Conservation (phyloP, 2,888 invertebrate species). For the Cataglyphis albicans region DNA sequence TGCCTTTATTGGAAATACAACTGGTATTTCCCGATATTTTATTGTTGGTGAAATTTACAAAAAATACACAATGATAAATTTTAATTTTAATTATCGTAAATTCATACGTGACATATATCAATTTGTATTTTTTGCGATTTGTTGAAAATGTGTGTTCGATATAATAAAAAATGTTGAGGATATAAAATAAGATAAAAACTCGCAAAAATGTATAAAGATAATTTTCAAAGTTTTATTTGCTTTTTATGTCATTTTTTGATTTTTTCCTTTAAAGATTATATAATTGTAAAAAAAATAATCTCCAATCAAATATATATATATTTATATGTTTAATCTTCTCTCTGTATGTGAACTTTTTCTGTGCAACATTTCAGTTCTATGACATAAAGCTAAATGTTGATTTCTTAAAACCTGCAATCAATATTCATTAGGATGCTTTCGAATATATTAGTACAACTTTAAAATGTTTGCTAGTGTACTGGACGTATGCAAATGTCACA, state of each 20-base stretch:
- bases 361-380: background rate
- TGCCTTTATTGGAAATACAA: conserved; percentile 40
- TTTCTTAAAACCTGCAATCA: conserved; percentile 7
- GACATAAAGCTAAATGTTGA: background rate
- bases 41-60: conserved; percentile 16
- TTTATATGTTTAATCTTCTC: background rate
- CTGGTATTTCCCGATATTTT: conserved; percentile 36
- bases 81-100: background rate
- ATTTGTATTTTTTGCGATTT: background rate
- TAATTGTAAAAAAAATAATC: background rate
- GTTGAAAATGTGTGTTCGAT: conserved; percentile 15
- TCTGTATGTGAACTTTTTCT: background rate
- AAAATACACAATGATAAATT: background rate
- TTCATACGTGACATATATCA: background rate
- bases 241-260: background rate
- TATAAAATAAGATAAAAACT: conserved; percentile 11
- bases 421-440: conserved; percentile 32
- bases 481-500: conserved; percentile 25
- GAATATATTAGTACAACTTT: background rate
- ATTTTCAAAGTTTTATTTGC: conserved; percentile 11
- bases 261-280: background rate
- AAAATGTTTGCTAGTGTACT: conserved; percentile 8
- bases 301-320: background rate
- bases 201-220: background rate
- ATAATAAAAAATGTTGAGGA: background rate